Evolutionary conservation across 2,113 vertebrate species (phyloP).

Genomic region (Promerops cafer): DNA sequence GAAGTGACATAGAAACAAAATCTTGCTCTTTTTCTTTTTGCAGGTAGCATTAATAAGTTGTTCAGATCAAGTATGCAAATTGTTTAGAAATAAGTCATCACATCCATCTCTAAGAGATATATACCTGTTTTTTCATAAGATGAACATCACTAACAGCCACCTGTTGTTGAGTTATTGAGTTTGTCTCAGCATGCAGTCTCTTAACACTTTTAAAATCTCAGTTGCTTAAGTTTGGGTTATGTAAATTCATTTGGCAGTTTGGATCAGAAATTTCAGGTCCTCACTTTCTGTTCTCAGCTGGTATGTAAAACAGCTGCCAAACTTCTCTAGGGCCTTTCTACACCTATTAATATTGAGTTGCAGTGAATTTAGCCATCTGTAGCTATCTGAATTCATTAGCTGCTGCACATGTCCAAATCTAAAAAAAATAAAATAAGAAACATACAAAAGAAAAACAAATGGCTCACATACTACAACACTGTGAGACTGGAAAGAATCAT

Average conservation of each 20-base stretch:
- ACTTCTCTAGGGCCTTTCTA: neutral
- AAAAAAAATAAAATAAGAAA: neutral
- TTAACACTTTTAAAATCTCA: conserved; percentile 12
- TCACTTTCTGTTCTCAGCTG: neutral
- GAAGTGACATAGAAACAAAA: neutral
- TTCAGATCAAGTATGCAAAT: neutral
- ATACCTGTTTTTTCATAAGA: neutral
- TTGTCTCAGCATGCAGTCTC: neutral
- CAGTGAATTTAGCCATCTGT: neutral
- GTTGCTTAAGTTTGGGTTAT: neutral
- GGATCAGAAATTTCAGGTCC: neutral
- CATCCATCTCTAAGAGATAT: neutral
- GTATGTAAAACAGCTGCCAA: neutral
- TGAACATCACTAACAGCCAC: neutral
- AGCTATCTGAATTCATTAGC: neutral
- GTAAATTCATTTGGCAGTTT: neutral
- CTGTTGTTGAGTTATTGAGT: neutral
- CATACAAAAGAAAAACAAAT: neutral
- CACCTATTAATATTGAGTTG: neutral
- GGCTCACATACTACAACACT: neutral
- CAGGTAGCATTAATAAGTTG: neutral
- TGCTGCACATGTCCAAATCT: neutral
- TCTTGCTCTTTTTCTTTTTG: neutral
- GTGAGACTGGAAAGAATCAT: neutral
- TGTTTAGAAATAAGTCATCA: neutral